phyloP scores from a whole-genome alignment of 30 jellyfish, hydroid and myxozoan genomes.

The Hydractinia symbiolongicarpus region DNA sequence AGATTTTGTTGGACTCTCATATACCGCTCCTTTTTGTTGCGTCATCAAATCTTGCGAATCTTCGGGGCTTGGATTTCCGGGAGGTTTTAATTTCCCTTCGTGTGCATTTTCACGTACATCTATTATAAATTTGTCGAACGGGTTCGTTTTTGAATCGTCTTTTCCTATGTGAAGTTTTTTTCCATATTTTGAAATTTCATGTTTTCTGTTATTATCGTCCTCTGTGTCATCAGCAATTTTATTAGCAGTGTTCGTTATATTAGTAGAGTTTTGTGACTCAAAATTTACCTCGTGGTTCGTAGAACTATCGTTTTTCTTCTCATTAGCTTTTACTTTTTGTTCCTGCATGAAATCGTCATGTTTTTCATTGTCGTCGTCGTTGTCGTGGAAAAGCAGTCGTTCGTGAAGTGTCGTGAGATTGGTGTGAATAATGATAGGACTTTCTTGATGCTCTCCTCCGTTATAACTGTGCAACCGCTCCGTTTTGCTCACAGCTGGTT shows the following conservation, averaged over 20 bases:
- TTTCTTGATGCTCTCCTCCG: background rate
- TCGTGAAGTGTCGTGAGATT: background rate
- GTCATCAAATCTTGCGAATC: conserved; percentile 13
- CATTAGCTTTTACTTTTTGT: background rate
- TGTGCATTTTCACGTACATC: background rate
- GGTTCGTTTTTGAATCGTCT: background rate
- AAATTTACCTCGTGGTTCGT: background rate
- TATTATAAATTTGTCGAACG: too few species aligned
- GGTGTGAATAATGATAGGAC: background rate
- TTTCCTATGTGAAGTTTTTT: background rate
- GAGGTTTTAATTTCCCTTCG: background rate
- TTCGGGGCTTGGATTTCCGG: conserved; percentile 6
- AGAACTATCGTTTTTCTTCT: background rate
- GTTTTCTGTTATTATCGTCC: conserved; percentile 2
- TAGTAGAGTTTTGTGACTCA: background rate
- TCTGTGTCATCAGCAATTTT: conserved; percentile 10
- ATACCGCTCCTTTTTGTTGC: background rate
- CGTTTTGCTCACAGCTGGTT: background rate
- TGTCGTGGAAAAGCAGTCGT: background rate
- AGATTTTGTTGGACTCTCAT: conserved; percentile 4
- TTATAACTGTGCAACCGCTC: background rate
- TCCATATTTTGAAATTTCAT: background rate
- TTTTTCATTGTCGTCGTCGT: background rate
- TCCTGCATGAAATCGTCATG: background rate
- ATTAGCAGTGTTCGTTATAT: background rate